phyloP scores from a whole-genome alignment of 1,140 invertebrate genomes.

The Cydia fagiglandana region DNA sequence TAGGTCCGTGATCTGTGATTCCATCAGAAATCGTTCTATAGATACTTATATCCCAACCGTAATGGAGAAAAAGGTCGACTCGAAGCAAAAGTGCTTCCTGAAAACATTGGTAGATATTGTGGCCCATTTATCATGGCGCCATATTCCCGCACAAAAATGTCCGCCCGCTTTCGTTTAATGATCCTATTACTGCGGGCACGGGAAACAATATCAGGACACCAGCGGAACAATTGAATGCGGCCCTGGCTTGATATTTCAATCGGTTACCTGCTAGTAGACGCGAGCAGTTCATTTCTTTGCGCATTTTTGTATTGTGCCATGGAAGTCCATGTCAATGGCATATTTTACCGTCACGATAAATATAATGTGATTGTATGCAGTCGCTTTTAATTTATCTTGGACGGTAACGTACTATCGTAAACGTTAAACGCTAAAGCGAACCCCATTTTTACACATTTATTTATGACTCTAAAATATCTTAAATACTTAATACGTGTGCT shows the following conservation, averaged over 20 bases:
- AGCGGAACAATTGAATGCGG: constrained; percentile 24
- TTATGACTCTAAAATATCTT: too few species aligned
- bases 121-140: constrained; percentile 34
- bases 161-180: constrained; percentile 34
- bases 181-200: constrained; percentile 32
- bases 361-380: too few species aligned
- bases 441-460: too few species aligned
- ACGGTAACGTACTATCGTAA: too few species aligned
- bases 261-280: neutral
- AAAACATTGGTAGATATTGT: constrained; percentile 34
- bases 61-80: constrained; percentile 2
- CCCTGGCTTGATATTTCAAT: neutral
- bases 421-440: too few species aligned
- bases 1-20: neutral
- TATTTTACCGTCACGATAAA: too few species aligned
- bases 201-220: constrained; percentile 34
- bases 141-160: constrained; percentile 35
- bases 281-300: neutral
- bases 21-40: constrained; percentile 5
- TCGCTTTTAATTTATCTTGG: too few species aligned
- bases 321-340: too few species aligned
- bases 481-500: too few species aligned
- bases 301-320: too few species aligned
- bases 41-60: neutral
- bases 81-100: constrained; percentile 12